Evolutionary conservation across 2,888 invertebrate species (phyloP).

Genomic region (Troglohyphantes excavatus): DNA sequence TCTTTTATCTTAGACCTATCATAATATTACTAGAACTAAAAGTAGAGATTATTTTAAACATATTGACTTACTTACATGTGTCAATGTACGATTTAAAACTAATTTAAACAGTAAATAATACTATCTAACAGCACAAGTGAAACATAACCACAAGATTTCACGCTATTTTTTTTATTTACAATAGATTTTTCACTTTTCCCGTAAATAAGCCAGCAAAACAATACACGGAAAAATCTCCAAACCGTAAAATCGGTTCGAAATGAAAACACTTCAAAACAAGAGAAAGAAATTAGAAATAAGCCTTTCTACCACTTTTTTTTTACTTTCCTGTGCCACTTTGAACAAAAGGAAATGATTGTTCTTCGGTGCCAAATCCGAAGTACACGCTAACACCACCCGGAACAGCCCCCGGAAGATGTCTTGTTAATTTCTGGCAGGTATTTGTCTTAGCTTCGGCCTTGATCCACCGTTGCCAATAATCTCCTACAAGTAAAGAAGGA

Average conservation of each 20-base stretch:
- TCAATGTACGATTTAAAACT: no score
- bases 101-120: no score
- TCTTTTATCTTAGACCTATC: no score
- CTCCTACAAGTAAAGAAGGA: conserved; percentile 23
- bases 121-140: no score
- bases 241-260: conserved; percentile 36
- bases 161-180: no score
- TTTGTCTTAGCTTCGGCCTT: conserved; percentile 64
- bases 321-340: neutral
- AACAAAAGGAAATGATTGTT: conserved; percentile 40
- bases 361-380: conserved; percentile 31
- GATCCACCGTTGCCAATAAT: conserved; percentile 66
- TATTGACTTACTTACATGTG: no score
- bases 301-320: neutral
- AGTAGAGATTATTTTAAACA: no score
- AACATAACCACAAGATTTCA: no score
- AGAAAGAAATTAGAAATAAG: conserved; percentile 40
- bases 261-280: conserved; percentile 24
- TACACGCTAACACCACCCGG: conserved; percentile 55
- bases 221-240: conserved; percentile 10
- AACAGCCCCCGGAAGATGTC: conserved; percentile 31
- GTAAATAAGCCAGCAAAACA: neutral
- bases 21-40: no score
- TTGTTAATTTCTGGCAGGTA: conserved; percentile 72
- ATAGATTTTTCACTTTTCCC: no score